Evolutionary conservation across 2,113 vertebrate genomes (phyloP).

Genomic region (Gopherus flavomarginatus): DNA sequence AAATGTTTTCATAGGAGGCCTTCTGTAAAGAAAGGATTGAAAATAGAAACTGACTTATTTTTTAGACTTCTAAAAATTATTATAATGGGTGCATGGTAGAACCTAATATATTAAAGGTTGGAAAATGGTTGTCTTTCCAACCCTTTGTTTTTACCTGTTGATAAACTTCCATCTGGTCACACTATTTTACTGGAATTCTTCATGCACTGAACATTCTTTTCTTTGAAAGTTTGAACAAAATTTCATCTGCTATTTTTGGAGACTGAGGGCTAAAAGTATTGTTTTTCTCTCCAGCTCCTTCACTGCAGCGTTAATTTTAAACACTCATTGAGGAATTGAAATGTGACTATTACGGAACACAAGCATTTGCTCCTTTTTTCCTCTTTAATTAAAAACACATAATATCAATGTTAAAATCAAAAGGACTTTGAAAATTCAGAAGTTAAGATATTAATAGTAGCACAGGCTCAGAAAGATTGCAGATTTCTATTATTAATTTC

Average conservation of each 20-base stretch:
- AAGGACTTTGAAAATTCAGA: neutral
- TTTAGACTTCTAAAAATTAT: neutral
- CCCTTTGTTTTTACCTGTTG: neutral
- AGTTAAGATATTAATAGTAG: neutral
- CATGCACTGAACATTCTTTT: neutral
- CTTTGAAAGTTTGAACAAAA: neutral
- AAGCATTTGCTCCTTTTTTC: neutral
- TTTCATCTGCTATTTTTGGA: neutral
- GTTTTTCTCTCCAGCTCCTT: neutral
- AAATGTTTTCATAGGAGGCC: neutral
- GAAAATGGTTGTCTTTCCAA: accelerated
- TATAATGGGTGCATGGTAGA: neutral
- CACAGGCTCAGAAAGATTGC: neutral
- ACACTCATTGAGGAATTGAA: neutral
- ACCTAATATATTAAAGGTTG: neutral
- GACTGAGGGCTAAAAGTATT: neutral
- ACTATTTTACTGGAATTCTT: neutral
- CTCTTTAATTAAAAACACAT: neutral
- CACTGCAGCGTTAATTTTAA: neutral
- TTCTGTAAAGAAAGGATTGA: neutral
- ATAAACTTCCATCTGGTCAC: neutral
- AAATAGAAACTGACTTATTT: accelerated
- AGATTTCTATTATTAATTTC: neutral
- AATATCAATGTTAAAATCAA: neutral
- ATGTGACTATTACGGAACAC: neutral